Evolutionary conservation across 1,140 invertebrate species (phyloP), one percentile per base, ranked within the genome.

Genomic region (Periplaneta americana): DNA sequence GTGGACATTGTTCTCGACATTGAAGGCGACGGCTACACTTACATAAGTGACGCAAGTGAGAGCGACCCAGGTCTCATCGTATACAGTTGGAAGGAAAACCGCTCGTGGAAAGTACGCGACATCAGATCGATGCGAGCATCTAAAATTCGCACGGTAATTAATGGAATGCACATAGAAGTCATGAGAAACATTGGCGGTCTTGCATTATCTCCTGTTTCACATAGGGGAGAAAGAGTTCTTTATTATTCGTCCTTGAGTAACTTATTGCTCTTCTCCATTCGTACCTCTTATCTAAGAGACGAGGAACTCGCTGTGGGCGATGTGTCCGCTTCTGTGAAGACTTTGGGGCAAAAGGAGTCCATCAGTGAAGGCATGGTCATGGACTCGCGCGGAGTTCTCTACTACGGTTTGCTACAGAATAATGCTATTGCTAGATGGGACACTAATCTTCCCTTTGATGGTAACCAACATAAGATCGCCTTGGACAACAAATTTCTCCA

Each of bases 291-390:
- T 32, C 84, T 94, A 34, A 90, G 89, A 77, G 91, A 83, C 28
- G 91, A 82, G 28, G 33, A 28, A 36, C 34, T n/a, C 11, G 74
- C 32, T 83, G 87, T 83, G 83, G 86, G 66, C 84, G 87, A 84
- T 74, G 88, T 85, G 80, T 86, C 80, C 83, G 85, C 11, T 75
- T 88, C 84, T 82, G 90, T 94, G 0, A 87, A 86, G 11, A 89
- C 92, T 77, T 84, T 93, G 11, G 93, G 93, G 0, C 86, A 86
- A 0, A 94, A 94, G 84, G 85, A 88, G 2, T 92, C 93, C 2
- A 92, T 93, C 85, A 91, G 91, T 0, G 92, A 93, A 81, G 93
- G 93, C 15, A 93, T 95, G 92, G 90, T 91, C 57, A 93, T 94
- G 91, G 93, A 94, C 80, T 89, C 92, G 4, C 88, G 86, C 11